These are phyloP conservation scores for Druceiella hillmani DNA, from an alignment of 2,888 invertebrate species.

Conservation along the genomic window DNA sequence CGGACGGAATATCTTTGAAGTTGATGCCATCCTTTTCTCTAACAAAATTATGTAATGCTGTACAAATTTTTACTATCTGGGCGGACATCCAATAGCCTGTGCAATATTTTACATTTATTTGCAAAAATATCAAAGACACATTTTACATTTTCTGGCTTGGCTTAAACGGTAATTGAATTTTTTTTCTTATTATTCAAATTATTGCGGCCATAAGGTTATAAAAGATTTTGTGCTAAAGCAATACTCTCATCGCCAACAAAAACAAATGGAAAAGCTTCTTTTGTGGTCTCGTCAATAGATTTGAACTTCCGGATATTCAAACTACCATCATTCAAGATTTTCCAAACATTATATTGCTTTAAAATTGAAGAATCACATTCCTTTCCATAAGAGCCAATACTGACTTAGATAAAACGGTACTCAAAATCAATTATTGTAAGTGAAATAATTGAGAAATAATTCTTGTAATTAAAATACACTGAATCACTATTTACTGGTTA, in stretches of 20 bases:
- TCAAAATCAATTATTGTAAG: no score
- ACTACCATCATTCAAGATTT: slow-evolving; percentile 22
- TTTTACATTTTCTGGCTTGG: slow-evolving; percentile 26
- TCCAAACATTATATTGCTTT: slow-evolving; percentile 23
- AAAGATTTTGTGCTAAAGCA: slow-evolving; percentile 21
- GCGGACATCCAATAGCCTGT: slow-evolving; percentile 23
- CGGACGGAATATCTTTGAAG: slow-evolving; percentile 7
- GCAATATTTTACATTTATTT: slow-evolving; percentile 28
- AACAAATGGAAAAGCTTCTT: slow-evolving; percentile 21
- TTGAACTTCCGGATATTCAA: slow-evolving; percentile 24
- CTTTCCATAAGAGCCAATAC: slow-evolving; percentile 26
- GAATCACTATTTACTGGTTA: no score
- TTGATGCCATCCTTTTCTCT: slow-evolving; percentile 10
- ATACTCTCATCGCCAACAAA: slow-evolving; percentile 28
- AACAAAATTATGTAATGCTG: slow-evolving; percentile 12
- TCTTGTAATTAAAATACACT: no score
- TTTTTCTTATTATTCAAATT: slow-evolving; percentile 21
- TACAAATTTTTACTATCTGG: slow-evolving; percentile 1
- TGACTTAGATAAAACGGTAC: no score
- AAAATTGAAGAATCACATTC: slow-evolving; percentile 25
- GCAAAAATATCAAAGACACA: slow-evolving; percentile 29
- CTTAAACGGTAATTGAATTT: slow-evolving; percentile 27
- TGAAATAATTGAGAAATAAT: no score
- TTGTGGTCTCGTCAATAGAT: slow-evolving; percentile 16
- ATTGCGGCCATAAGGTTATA: slow-evolving; percentile 26